These are phyloP conservation scores for Pterostichus madidus DNA, from an alignment of 2,888 invertebrate genomes.

Conservation along the genomic window DNA sequence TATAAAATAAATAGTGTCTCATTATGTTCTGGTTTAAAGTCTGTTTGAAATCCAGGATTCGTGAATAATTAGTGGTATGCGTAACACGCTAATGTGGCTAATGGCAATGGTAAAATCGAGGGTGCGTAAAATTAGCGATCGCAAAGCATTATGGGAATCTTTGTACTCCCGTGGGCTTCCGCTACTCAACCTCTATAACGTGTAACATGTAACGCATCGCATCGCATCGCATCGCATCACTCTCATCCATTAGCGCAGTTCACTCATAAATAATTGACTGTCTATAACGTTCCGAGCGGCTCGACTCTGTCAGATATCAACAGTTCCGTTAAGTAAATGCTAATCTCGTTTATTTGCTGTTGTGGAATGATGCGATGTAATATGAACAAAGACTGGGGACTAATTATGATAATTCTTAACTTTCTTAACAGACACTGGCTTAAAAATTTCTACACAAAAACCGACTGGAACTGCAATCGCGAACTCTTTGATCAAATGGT, in stretches of 20 bases:
- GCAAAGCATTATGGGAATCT: slow-evolving; percentile 36
- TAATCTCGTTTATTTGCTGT: slow-evolving; percentile 41
- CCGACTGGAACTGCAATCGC: too few relatives aligned
- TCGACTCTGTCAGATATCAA: slow-evolving; percentile 39
- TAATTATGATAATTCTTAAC: neutral
- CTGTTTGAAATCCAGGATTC: too few relatives aligned
- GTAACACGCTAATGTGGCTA: neutral
- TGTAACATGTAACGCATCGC: slow-evolving; percentile 14
- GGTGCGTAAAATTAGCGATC: slow-evolving; percentile 45
- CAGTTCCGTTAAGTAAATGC: slow-evolving; percentile 55
- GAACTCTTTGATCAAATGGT: too few relatives aligned
- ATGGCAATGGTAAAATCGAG: slow-evolving; percentile 28
- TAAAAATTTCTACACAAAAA: too few relatives aligned
- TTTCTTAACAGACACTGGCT: too few relatives aligned
- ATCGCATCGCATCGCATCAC: slow-evolving; percentile 46
- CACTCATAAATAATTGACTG: slow-evolving; percentile 61
- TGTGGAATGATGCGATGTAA: slow-evolving; percentile 42
- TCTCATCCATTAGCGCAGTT: slow-evolving; percentile 56
- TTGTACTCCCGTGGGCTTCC: slow-evolving; percentile 22
- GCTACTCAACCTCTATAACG: neutral
- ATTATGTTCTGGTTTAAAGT: too few relatives aligned
- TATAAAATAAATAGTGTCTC: too few relatives aligned
- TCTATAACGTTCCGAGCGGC: slow-evolving; percentile 32
- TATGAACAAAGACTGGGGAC: slow-evolving; percentile 10
- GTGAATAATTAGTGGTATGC: slow-evolving; percentile 1